Evolutionary conservation across 2,888 invertebrate species (phyloP), one percentile per base, ranked within the genome.

Genomic region (Lithophane socia): DNA sequence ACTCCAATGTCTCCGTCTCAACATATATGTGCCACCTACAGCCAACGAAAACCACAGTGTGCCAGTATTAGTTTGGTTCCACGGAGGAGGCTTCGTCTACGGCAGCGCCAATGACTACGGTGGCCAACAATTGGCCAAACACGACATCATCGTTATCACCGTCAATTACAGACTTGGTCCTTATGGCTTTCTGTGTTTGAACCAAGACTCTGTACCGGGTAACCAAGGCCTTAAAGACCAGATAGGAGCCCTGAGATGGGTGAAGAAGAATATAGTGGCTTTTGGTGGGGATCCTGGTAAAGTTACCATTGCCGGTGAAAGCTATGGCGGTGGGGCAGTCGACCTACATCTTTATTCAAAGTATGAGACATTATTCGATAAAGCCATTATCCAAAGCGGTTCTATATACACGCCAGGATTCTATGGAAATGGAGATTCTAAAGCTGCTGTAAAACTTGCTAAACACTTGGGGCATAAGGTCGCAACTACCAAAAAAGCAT

Each of bases 221-320:
- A 93, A 93, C 65, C 94, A 94, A 75, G 95, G 95, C 0, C 79
- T 95, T 4, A 95, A 94, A 77, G 95, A 95, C 73, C 94, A 95
- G 76, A 85, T 91, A 0, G 63, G 87, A 21, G 94, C 94, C 3
- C 72, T 95, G 4, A 91, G 86, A 64, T 95, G 95, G 95, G 82
- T 95, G 0, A 92, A 88, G 63, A 84, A 91, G 0, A 91, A 95
- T 80, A 94, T 95, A n/a, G 87, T 76, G 0, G 88, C 86, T 0
- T 95, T 95, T 76, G 94, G 94, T 4, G 95, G 95, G 1, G 90
- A 95, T 54, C 75, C 87, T 5, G 75, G 80, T 10, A 89, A 92
- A 83, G 89, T 95, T 0, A 95, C 95, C 0, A 90, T 95, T 13
- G 91, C 92, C 67, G 95, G 95, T 0, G 91, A 94, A 69, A 95